Conservation (phyloP, 2,113 vertebrate species). For the Lepus timidus region DNA sequence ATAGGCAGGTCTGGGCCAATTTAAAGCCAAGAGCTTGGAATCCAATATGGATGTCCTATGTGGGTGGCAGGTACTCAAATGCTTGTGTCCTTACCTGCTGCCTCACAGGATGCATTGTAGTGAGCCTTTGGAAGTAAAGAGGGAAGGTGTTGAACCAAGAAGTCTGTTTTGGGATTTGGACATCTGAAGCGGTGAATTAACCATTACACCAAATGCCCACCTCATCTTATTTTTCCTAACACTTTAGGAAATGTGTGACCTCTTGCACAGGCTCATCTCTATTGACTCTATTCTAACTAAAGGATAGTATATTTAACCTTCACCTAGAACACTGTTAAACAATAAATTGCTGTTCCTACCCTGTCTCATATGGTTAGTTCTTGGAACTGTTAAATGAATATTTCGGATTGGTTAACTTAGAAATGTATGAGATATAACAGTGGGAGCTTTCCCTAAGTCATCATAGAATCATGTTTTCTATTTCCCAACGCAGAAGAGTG, state of each 20-base stretch:
- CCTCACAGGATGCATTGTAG: too few relatives aligned
- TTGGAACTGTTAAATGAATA: not conserved
- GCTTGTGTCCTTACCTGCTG: too few relatives aligned
- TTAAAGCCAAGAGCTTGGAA: too few relatives aligned
- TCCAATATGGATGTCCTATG: too few relatives aligned
- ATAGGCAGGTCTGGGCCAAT: too few relatives aligned
- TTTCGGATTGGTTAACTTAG: not conserved
- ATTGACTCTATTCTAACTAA: not conserved
- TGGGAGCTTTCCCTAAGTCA: not conserved
- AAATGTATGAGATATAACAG: not conserved
- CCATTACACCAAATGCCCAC: too few relatives aligned
- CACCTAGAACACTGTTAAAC: not conserved
- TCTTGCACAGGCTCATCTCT: not conserved
- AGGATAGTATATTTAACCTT: not conserved
- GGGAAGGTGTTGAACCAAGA: too few relatives aligned
- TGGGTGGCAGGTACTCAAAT: too few relatives aligned
- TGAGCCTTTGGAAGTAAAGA: too few relatives aligned
- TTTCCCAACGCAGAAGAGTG: constrained; percentile 24
- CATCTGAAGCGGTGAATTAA: too few relatives aligned
- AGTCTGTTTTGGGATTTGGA: too few relatives aligned
- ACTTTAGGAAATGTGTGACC: not conserved
- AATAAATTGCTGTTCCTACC: not conserved
- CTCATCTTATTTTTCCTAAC: not conserved
- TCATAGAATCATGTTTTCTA: not conserved
- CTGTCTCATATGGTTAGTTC: not conserved